These are phyloP conservation scores for Drepana falcataria DNA, from an alignment of 2,888 invertebrate species.

Conservation along the genomic window DNA sequence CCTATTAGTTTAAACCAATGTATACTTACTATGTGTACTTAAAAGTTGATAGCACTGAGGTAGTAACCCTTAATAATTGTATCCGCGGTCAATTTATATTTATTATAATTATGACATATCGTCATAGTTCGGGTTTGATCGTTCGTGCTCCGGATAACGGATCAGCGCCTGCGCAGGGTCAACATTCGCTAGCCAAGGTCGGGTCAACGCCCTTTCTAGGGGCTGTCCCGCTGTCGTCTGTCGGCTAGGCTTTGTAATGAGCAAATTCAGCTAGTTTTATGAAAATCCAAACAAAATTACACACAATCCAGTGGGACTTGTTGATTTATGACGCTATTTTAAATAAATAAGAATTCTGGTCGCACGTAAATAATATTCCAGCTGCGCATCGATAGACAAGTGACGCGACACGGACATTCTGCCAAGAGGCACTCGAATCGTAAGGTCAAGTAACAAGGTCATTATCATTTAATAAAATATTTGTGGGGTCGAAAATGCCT, in stretches of 20 bases:
- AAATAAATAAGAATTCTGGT: not conserved
- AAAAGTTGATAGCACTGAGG: too few species aligned
- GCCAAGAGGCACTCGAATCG: not conserved
- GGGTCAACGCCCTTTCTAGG: conserved; percentile 52
- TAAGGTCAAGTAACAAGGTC: not conserved
- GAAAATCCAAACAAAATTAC: not conserved
- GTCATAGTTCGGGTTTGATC: too few species aligned
- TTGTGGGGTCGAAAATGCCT: too few species aligned
- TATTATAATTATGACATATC: too few species aligned
- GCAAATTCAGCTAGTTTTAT: not conserved
- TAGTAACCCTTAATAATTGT: too few species aligned
- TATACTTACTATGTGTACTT: too few species aligned
- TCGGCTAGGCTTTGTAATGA: conserved; percentile 6
- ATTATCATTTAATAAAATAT: not conserved
- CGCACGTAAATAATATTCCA: conserved; percentile 1
- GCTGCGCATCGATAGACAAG: not conserved
- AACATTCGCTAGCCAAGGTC: conserved; percentile 61
- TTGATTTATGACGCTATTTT: too few species aligned
- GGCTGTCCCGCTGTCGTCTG: too few species aligned
- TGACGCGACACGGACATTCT: too few species aligned
- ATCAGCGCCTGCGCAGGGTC: conserved; percentile 63
- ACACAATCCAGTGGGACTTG: too few species aligned
- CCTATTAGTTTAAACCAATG: too few species aligned
- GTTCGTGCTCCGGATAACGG: conserved; percentile 39
- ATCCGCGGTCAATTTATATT: too few species aligned